These are phyloP conservation scores for Ctenicera cuprea DNA, from an alignment of 2,888 invertebrate species.

Conservation along the genomic window DNA sequence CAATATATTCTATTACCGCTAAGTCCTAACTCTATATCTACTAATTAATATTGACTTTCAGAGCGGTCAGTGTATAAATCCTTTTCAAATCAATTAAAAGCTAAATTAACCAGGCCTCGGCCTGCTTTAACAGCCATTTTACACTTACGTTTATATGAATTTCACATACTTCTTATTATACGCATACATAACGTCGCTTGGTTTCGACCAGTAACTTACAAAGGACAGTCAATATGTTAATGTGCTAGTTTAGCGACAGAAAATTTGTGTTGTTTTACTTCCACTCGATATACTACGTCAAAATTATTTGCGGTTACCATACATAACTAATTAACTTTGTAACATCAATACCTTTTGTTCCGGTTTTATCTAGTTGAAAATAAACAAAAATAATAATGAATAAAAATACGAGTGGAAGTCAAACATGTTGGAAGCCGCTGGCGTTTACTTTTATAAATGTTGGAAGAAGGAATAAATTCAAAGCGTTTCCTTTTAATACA, in stretches of 20 bases:
- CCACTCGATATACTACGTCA: conserved; percentile 6
- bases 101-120: conserved; percentile 58
- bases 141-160: conserved; percentile 64
- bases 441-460: background rate
- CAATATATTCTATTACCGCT: conserved; percentile 64
- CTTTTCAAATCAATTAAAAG: conserved; percentile 64
- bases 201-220: conserved; percentile 7
- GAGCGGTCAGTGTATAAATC: conserved; percentile 64
- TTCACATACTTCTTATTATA: conserved; percentile 48
- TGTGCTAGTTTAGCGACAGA: background rate
- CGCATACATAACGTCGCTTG: conserved; percentile 32
- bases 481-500: background rate
- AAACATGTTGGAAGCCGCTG: conserved; percentile 10
- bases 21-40: conserved; percentile 58
- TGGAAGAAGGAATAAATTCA: background rate
- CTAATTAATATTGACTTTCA: conserved; percentile 72
- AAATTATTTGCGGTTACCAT: background rate
- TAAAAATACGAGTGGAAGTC: background rate
- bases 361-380: background rate
- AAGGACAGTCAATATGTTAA: conserved; percentile 20
- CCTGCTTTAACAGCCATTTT: conserved; percentile 67
- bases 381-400: no score
- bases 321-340: background rate
- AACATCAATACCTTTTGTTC: background rate
- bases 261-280: conserved; percentile 14